Conservation (phyloP, 1,140 invertebrate species). For the Ptiloglossa arizonensis region DNA sequence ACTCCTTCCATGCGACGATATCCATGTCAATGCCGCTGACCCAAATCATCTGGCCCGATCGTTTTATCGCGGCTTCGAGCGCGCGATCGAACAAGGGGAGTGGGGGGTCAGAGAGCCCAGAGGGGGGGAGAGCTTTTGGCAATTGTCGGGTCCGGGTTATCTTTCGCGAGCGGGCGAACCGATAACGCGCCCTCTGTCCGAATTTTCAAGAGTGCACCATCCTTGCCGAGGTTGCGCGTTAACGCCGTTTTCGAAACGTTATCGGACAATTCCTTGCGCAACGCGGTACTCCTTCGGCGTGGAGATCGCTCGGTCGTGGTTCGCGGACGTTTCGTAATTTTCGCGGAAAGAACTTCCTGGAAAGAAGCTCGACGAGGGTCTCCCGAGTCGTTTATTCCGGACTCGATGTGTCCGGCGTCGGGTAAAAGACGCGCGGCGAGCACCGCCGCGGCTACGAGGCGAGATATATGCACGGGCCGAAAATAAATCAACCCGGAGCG, state of each 20-base stretch:
- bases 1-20: not conserved
- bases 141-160: constrained; percentile 51
- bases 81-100: not conserved
- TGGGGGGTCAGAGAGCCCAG: too few relatives aligned
- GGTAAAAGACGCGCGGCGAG: not conserved
- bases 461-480: constrained; percentile 15
- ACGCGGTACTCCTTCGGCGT: too few relatives aligned
- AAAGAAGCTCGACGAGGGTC: not conserved
- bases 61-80: constrained; percentile 30
- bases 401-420: not conserved
- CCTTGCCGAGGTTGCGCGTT: too few relatives aligned
- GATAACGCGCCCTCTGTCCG: constrained; percentile 13
- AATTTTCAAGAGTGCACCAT: constrained; percentile 24
- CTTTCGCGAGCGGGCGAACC: not conserved
- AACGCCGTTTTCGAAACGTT: not conserved
- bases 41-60: constrained; percentile 46
- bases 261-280: constrained; percentile 43
- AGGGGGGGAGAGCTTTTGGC: constrained; percentile 30
- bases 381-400: not conserved
- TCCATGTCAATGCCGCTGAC: constrained; percentile 56
- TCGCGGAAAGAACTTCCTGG: not conserved
- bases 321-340: not conserved
- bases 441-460: not conserved
- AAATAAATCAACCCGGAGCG: constrained; percentile 37
- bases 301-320: too few relatives aligned